phyloP scores from a whole-genome alignment of 2,888 invertebrate genomes.

The Nezara viridula region DNA sequence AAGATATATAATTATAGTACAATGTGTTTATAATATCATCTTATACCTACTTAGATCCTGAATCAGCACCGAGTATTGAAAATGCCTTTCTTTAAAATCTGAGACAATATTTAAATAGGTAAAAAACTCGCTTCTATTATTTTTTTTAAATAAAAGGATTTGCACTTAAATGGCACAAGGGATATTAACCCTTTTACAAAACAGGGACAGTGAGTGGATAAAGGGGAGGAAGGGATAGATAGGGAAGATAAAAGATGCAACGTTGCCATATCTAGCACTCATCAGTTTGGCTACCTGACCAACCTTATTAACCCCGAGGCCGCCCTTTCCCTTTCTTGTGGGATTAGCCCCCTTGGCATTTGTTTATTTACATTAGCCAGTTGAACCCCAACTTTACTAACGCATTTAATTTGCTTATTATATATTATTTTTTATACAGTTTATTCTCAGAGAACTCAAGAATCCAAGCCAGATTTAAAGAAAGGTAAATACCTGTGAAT shows the following conservation, averaged over 20 bases:
- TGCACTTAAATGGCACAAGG: not conserved
- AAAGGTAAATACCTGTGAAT: too few species aligned
- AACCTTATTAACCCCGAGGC: not conserved
- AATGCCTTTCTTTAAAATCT: too few species aligned
- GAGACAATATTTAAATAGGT: too few species aligned
- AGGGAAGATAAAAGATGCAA: constrained; percentile 34
- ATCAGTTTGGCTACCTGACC: constrained; percentile 21
- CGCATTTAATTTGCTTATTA: not conserved
- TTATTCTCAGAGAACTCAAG: too few species aligned
- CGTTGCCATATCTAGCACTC: constrained; percentile 48
- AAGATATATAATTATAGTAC: too few species aligned
- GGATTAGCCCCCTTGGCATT: not conserved
- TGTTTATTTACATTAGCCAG: not conserved
- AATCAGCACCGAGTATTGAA: too few species aligned
- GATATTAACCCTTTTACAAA: not conserved
- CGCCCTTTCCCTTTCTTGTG: not conserved
- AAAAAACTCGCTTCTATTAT: too few species aligned
- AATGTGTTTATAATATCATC: too few species aligned
- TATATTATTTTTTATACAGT: not conserved
- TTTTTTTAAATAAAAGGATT: not conserved
- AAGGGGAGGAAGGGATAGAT: not conserved
- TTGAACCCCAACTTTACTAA: not conserved
- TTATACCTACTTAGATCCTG: too few species aligned
- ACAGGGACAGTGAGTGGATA: not conserved
- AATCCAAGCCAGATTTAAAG: too few species aligned